Evolutionary conservation across 1,140 invertebrate species (phyloP), one percentile per base, ranked within the genome.

Genomic region (Doryteuthis pealeii): DNA sequence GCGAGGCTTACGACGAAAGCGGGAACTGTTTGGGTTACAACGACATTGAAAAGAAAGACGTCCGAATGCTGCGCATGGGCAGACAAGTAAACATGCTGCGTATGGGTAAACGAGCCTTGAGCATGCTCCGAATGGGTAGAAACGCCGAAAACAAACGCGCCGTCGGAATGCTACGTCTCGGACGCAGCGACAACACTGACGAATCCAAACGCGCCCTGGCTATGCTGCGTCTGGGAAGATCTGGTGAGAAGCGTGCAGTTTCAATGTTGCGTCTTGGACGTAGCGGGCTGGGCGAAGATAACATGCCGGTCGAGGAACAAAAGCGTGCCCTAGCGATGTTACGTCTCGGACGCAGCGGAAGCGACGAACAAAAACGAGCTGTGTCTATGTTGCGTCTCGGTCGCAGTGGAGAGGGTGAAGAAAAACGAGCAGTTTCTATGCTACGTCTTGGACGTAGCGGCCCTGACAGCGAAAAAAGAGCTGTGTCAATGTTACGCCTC

Each of bases 211-310:
- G 54, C 10, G 54, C 54, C 18, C 18, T 62, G 54, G 10, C 54
- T 15, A 62, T 62, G 54, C 18, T 62, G 26, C 54, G 54, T n/a
- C 26, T 62, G 26, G 54, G 54, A 6, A 22, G 54, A 6, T n/a
- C 22, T 15, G 26, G 26, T 12, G 54, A 62, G 5, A 62, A 22
- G 6, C 18, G 54, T 62, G 2, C 54, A 15, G 54, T 62, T 18
- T 62, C 54, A 15, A 62, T 62, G 54, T 62, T 62, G 54, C 54
- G 54, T 62, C 54, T 62, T 62, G 54, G 54, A 2, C 18, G 54
- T n/a, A 40, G 10, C 10, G 4, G 10, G 35, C 35, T 10, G 10
- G 26, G 18, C 6, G 35, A 40, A 40, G n/a, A n/a, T n/a, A n/a
- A n/a, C n/a, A n/a, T n/a, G n/a, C 35, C 10, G 10, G 18, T 15